These are phyloP conservation scores for Halcyon malimbica DNA, from an alignment of 2,113 vertebrate genomes.

Conservation along the genomic window DNA sequence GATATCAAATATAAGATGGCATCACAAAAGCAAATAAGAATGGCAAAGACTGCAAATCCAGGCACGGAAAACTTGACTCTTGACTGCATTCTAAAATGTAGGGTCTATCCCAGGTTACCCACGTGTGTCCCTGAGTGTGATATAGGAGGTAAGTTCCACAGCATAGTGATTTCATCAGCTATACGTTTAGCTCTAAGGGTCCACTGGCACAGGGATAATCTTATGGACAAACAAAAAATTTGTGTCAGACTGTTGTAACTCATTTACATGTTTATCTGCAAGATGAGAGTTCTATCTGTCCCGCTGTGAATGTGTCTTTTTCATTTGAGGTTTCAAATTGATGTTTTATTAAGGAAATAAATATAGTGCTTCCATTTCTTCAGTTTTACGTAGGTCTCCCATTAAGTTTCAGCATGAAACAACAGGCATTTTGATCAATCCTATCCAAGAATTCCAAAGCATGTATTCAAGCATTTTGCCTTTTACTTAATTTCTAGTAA, in stretches of 20 bases:
- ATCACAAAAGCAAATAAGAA: not conserved
- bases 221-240: not conserved
- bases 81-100: not conserved
- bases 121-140: not conserved
- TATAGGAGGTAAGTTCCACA: not conserved
- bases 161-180: not conserved
- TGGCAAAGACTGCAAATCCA: not conserved
- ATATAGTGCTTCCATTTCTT: not conserved
- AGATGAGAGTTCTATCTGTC: not conserved
- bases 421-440: not conserved
- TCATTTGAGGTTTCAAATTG: not conserved
- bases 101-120: not conserved
- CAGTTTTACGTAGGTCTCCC: rapidly evolving
- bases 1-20: not conserved
- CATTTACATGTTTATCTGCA: not conserved
- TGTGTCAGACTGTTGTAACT: not conserved
- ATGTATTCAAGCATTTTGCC: not conserved
- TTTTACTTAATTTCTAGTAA: not conserved
- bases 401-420: not conserved
- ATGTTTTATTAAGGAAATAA: not conserved
- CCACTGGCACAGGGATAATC: not conserved
- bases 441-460: not conserved
- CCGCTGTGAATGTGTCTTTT: not conserved
- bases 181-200: not conserved
- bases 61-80: not conserved